Conservation (phyloP, 2,797 vertebrate species). For the Cossypha polioptera region DNA sequence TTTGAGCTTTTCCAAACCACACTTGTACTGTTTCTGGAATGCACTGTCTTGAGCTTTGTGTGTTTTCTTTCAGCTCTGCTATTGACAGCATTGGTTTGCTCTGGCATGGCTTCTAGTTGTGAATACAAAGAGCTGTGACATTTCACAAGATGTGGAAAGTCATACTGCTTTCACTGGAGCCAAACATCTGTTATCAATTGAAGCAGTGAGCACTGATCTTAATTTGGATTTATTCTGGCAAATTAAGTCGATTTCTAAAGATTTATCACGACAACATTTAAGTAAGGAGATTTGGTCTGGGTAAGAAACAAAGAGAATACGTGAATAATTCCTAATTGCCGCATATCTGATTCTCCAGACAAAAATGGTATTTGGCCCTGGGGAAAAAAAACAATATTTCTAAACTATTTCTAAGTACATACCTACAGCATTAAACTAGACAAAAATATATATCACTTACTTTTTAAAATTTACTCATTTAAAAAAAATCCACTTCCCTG, state of each 20-base stretch:
- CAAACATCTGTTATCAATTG: conserved; percentile 51
- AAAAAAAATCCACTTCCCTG: not conserved
- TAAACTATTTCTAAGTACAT: not conserved
- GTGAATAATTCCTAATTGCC: not conserved
- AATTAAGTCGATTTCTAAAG: conserved; percentile 36
- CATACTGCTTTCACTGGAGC: conserved; percentile 3
- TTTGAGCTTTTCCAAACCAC: not conserved
- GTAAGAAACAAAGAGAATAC: not conserved
- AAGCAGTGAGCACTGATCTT: conserved; percentile 16
- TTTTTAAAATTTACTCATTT: not conserved
- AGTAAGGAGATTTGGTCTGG: not conserved
- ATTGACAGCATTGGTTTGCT: conserved; percentile 31
- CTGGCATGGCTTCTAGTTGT: conserved; percentile 9
- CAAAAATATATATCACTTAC: not conserved
- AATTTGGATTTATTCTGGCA: conserved; percentile 33
- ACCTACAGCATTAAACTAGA: not conserved
- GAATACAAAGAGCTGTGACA: conserved; percentile 52
- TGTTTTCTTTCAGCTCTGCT: conserved; percentile 41
- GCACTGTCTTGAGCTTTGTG: not conserved
- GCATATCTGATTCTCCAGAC: not conserved
- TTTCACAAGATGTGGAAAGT: conserved; percentile 40
- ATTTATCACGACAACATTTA: not conserved
- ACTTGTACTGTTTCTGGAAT: conserved; percentile 17
- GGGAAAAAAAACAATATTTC: not conserved
- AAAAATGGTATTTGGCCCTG: not conserved